Percentiles rank a stretch among this genome's conserved stretches.
phyloP scores from a whole-genome alignment of 2,797 vertebrate genomes.

The Tympanoctomys barrerae region DNA sequence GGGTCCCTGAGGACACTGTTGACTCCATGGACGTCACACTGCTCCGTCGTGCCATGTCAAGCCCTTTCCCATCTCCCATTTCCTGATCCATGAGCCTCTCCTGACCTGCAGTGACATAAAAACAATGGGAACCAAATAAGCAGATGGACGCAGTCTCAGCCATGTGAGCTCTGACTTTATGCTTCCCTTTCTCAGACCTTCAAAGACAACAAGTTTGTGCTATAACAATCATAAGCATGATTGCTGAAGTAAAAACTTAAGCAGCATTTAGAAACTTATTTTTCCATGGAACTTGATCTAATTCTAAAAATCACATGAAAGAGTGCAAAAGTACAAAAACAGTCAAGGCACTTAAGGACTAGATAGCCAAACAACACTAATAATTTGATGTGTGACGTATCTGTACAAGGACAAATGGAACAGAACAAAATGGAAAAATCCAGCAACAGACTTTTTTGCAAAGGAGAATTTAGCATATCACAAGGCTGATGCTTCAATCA shows the following conservation, averaged over 20 bases:
- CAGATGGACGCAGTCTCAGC: not conserved
- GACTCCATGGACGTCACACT: slow-evolving; percentile 96
- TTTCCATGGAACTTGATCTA: slow-evolving; percentile 2
- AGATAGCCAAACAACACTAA: not conserved
- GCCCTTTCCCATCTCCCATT: slow-evolving; percentile 92
- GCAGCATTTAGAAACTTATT: not conserved
- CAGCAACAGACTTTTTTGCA: not conserved
- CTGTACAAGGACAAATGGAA: not conserved
- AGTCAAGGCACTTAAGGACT: not conserved
- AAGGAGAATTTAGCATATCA: not conserved
- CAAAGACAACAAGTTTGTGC: not conserved
- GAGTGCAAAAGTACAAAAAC: not conserved
- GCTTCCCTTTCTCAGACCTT: not conserved
- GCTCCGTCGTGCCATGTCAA: slow-evolving; percentile 93
- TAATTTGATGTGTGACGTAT: not conserved
- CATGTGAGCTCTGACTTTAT: not conserved
- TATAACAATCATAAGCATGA: not conserved
- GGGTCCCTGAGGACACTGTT: slow-evolving; percentile 92
- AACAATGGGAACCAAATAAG: slow-evolving; percentile 49
- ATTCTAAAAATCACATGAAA: slow-evolving; percentile 52
- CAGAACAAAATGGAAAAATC: not conserved
- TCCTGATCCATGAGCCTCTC: slow-evolving; percentile 94
- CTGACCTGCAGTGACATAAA: slow-evolving; percentile 89
- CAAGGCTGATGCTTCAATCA: not conserved
- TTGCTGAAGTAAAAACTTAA: no score